Evolutionary conservation across 2,797 vertebrate species (phyloP), one percentile per base, ranked within the genome.

Genomic region (Ceryle rudis): DNA sequence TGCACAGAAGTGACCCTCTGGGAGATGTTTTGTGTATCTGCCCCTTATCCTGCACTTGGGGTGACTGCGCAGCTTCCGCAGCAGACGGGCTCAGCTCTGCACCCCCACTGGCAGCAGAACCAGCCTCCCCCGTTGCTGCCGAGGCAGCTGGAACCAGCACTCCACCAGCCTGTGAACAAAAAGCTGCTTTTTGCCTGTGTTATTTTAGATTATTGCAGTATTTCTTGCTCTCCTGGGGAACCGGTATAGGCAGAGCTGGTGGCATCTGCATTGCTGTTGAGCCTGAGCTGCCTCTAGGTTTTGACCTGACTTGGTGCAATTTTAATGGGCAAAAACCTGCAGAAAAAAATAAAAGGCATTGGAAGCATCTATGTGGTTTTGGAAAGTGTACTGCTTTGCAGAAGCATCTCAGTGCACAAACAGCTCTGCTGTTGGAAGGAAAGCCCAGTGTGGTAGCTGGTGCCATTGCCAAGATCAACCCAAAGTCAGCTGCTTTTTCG

Each of bases 41-140:
- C 60, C 8, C 19, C 31, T 67, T 29, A 11, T 20, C 26, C 8
- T 0, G 0, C 6, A 0, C 26, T 42, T 0, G 0, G 51, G n/a
- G 22, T 1, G 42, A 42, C 58, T 81, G 41, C 0, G 7, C 29
- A 18, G 41, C 28, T 70, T 57, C 60, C 1, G 0, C 44, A 54
- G 75, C 39, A 62, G 78, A 12, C 1, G 5, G 66, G 51, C 84
- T 89, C 65, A 5, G 44, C 29, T 73, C 11, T 2, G 9, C 7
- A 9, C 7, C 55, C 46, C 58, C 20, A 5, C 25, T 9, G 4
- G 39, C 6, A 25, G 28, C 74, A 85, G 58, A 71, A 39, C 42
- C 41, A 23, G 49, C 84, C 62, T 62, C 31, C 71, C n/a, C 49
- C 6, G 0, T 31, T 0, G 2, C 54, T 75, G 52, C 72, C 0